phyloP scores from a whole-genome alignment of 2,888 invertebrate species.

The Polyommatus iphigenia region DNA sequence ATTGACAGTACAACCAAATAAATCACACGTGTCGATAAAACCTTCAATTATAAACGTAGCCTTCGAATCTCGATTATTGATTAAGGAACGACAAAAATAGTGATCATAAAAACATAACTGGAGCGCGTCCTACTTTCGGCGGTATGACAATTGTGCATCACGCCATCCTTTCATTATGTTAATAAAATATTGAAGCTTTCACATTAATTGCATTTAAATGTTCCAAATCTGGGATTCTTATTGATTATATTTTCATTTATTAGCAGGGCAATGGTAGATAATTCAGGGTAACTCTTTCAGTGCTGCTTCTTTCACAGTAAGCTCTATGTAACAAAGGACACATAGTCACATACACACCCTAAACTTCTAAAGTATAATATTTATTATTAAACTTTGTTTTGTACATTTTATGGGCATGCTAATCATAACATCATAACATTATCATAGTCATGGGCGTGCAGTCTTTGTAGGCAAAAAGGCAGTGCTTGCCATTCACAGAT shows the following conservation, averaged over 20 bases:
- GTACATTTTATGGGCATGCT: no score
- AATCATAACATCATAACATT: no score
- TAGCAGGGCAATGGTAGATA: neutral
- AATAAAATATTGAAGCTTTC: constrained; percentile 33
- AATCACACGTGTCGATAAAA: constrained; percentile 3
- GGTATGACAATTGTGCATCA: constrained; percentile 44
- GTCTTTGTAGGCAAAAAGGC: no score
- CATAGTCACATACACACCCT: no score
- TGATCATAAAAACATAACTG: constrained; percentile 30
- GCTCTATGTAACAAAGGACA: no score
- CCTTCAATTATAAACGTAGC: constrained; percentile 6
- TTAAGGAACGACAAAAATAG: constrained; percentile 30
- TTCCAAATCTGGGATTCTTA: neutral
- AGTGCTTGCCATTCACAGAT: no score
- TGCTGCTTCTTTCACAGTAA: no score
- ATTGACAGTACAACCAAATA: neutral
- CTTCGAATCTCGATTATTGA: constrained; percentile 24
- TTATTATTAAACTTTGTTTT: no score
- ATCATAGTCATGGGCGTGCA: no score
- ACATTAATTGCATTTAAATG: constrained; percentile 19
- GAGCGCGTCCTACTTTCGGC: constrained; percentile 30
- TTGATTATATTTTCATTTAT: neutral
- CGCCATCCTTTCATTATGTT: constrained; percentile 50
- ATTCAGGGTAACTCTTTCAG: no score
- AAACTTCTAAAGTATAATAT: no score